Evolutionary conservation across 37 sponge, comb jelly and placozoan species (phyloP).

Genomic region (Hexactinellida sp.): DNA sequence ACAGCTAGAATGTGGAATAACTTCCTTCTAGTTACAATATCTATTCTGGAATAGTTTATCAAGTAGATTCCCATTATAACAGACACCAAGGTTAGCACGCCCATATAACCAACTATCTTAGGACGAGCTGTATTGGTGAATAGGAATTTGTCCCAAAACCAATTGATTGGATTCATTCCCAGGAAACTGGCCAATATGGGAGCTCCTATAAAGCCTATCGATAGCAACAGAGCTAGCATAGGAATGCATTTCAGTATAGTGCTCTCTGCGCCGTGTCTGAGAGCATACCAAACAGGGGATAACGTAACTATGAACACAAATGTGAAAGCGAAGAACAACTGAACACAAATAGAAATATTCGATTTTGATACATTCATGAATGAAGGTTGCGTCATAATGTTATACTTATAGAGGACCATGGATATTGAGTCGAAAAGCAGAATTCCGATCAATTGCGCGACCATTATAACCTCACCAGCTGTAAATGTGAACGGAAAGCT

Average conservation of each 20-base stretch:
- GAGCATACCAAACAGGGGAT: not conserved
- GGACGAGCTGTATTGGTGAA: not conserved
- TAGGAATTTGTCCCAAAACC: constrained; percentile 9
- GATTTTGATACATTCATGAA: not conserved
- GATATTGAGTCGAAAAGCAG: not conserved
- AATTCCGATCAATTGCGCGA: not conserved
- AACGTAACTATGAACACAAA: not conserved
- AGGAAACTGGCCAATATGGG: not conserved
- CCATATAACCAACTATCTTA: not conserved
- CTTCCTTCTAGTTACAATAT: constrained; percentile 31
- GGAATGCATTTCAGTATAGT: not conserved
- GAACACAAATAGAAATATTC: not conserved
- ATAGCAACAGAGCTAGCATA: not conserved
- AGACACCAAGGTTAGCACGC: not conserved
- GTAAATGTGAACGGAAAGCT: not conserved
- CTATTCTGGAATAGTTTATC: not conserved
- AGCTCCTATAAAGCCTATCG: not conserved
- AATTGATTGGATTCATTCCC: not conserved
- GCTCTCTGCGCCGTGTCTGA: not conserved
- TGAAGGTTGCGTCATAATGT: not conserved
- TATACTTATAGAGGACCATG: not conserved
- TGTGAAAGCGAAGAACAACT: not conserved
- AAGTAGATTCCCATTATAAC: not conserved
- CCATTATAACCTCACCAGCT: not conserved
- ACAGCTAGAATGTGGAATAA: constrained; percentile 56